These are phyloP conservation scores for Halcyon malimbica DNA, from an alignment of 2,113 vertebrate genomes.

Conservation along the genomic window DNA sequence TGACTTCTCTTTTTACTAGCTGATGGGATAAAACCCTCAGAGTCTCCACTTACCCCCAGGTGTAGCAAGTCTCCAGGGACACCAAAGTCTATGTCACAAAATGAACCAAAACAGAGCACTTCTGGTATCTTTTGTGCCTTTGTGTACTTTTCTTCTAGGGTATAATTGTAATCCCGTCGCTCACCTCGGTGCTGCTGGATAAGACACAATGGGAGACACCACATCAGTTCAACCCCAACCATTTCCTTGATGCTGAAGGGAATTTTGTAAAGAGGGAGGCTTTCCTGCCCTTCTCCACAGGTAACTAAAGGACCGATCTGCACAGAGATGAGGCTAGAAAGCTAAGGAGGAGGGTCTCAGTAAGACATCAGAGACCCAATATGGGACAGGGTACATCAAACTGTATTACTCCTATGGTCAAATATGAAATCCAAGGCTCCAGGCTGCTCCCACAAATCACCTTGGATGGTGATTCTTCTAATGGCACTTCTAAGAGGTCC, in stretches of 20 bases:
- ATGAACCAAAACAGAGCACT: not conserved
- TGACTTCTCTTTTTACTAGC: not conserved
- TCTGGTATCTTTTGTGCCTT: not conserved
- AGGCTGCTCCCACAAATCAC: not conserved
- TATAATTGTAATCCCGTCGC: conserved; percentile 76
- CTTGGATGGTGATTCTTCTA: not conserved
- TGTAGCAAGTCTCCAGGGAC: not conserved
- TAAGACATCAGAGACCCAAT: not conserved
- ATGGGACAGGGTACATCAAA: not conserved
- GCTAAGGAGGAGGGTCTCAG: not conserved
- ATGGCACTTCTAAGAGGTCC: not conserved
- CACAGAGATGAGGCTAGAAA: not conserved
- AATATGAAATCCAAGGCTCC: not conserved
- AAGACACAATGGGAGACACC: conserved; percentile 79
- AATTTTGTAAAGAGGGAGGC: conserved; percentile 77
- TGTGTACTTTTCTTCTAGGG: conserved; percentile 63
- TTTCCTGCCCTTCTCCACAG: conserved; percentile 81
- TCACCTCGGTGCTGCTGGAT: conserved; percentile 81
- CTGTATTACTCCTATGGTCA: not conserved
- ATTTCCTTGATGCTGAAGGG: conserved; percentile 76
- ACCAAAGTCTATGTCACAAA: not conserved
- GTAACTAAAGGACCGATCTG: not conserved
- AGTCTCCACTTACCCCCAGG: not conserved
- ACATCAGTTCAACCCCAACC: conserved; percentile 77
- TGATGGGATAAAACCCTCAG: not conserved